These are phyloP conservation scores for Pygoscelis antarcticus DNA, from an alignment of 2,113 vertebrate genomes.

Conservation along the genomic window DNA sequence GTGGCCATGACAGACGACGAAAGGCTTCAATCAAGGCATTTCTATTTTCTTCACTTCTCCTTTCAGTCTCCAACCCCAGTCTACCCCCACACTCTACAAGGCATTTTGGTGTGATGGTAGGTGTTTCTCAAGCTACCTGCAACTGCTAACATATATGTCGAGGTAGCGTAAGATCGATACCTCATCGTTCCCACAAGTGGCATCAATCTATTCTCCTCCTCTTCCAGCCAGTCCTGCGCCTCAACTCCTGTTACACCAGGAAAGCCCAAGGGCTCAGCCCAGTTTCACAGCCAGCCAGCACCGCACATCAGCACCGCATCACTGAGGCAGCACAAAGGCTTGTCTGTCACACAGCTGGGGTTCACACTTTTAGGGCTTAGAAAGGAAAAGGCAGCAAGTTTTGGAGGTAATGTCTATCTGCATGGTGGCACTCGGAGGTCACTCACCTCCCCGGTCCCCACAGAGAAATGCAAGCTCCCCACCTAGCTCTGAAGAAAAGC, in stretches of 20 bases:
- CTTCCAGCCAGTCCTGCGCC: background rate
- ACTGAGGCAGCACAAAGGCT: background rate
- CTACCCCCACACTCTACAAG: background rate
- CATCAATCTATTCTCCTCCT: background rate
- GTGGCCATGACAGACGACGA: background rate
- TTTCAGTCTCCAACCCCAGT: background rate
- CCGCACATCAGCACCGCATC: background rate
- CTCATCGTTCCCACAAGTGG: background rate
- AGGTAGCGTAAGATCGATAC: background rate
- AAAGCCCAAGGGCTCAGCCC: background rate
- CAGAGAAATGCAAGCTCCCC: background rate
- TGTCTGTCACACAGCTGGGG: background rate
- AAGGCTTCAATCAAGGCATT: background rate
- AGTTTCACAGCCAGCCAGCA: background rate
- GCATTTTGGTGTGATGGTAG: background rate
- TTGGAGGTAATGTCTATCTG: background rate
- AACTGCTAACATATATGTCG: background rate
- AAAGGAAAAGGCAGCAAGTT: background rate
- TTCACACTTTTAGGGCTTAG: background rate
- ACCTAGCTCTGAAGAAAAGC: background rate
- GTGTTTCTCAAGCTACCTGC: background rate
- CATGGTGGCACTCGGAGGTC: accelerated
- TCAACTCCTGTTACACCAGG: background rate
- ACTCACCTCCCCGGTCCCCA: background rate
- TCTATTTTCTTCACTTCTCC: background rate